These are phyloP conservation scores for Dryobota labecula DNA, from an alignment of 2,888 invertebrate species.

Conservation along the genomic window DNA sequence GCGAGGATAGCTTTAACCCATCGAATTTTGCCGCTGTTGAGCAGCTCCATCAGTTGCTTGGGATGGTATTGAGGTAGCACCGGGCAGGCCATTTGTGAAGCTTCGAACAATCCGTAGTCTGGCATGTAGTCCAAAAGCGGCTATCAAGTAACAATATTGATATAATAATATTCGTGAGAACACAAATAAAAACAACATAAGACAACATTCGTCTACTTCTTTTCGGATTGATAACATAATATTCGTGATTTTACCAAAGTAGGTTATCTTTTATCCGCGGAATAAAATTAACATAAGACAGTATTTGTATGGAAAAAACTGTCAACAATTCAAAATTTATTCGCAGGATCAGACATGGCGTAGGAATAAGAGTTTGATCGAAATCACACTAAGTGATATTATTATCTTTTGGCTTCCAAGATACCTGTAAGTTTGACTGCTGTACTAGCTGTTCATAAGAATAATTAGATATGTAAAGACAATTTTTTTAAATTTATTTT, in stretches of 20 bases:
- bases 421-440: background rate
- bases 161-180: background rate
- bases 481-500: background rate
- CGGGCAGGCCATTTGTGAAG: slow-evolving; percentile 98
- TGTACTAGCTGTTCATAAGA: background rate
- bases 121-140: slow-evolving; percentile 95
- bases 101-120: slow-evolving; percentile 98
- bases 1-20: slow-evolving; percentile 99
- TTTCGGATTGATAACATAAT: background rate
- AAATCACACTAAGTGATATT: no score
- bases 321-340: no score
- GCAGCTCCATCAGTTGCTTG: slow-evolving; percentile 98
- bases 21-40: slow-evolving; percentile 99
- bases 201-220: background rate
- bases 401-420: background rate
- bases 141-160: slow-evolving; percentile 63
- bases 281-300: no score
- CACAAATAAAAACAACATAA: background rate
- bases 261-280: no score
- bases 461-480: background rate
- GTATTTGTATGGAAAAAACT: no score
- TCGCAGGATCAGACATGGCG: no score
- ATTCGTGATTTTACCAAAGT: no score
- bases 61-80: slow-evolving; percentile 99
- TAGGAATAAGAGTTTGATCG: no score